phyloP scores from a whole-genome alignment of 2,888 invertebrate genomes.

The Theretra japonica region DNA sequence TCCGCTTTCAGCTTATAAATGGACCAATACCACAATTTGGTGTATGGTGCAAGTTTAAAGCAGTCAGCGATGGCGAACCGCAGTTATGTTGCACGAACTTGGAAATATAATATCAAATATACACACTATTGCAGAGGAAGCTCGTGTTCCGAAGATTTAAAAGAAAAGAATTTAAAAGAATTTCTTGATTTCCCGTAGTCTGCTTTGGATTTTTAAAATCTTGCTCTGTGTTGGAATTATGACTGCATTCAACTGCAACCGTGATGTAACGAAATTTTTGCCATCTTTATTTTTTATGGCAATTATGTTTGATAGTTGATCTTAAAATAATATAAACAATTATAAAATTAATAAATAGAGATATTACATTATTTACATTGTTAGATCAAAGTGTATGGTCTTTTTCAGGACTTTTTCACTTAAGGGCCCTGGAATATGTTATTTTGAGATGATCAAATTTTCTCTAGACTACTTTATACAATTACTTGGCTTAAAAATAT shows the following conservation, averaged over 20 bases:
- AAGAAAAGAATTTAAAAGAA: not conserved
- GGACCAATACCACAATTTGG: not conserved
- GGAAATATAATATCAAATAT: not conserved
- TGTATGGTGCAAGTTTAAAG: conserved; percentile 2
- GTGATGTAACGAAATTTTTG: too few species aligned
- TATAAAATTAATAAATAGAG: too few species aligned
- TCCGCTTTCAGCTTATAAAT: not conserved
- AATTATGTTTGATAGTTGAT: too few species aligned
- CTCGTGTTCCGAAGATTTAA: not conserved
- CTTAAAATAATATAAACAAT: too few species aligned
- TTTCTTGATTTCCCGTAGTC: not conserved
- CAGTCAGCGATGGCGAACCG: not conserved
- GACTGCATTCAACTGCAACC: not conserved
- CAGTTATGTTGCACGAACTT: not conserved
- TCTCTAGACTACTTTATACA: too few species aligned
- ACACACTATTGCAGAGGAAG: not conserved
- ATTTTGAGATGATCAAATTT: too few species aligned
- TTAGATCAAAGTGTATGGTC: too few species aligned
- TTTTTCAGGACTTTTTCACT: too few species aligned
- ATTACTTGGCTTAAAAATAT: too few species aligned
- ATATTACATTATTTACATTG: too few species aligned
- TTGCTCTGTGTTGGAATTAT: not conserved
- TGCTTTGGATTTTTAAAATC: not conserved
- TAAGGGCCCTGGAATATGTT: too few species aligned
- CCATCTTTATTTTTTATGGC: too few species aligned